A percentile compares a stretch with the other conserved stretches of the same genome.
Conservation (phyloP, 1,140 invertebrate species). For the Eurosta solidaginis region DNA sequence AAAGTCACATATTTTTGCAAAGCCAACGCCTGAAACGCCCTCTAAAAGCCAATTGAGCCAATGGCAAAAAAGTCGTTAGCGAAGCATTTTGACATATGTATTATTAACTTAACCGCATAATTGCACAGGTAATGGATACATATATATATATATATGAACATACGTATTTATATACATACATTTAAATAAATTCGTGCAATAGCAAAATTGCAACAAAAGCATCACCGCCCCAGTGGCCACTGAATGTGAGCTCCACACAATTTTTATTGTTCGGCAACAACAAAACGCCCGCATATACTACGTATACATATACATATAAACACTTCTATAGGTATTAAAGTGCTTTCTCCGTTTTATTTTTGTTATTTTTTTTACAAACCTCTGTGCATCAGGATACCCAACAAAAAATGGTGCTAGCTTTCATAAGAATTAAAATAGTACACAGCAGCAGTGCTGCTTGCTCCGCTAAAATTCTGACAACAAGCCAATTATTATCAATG, state of each 20-base stretch:
- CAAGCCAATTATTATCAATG: too few species aligned
- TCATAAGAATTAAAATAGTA: too few species aligned
- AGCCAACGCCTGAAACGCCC: neutral
- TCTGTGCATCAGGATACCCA: too few species aligned
- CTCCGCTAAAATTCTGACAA: too few species aligned
- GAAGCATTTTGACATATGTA: neutral
- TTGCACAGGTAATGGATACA: neutral
- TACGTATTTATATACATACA: too few species aligned
- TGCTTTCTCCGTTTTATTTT: neutral
- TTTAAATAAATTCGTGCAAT: neutral
- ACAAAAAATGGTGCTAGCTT: too few species aligned
- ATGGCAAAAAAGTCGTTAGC: neutral
- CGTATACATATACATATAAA: too few species aligned
- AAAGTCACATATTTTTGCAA: neutral
- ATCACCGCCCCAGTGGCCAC: neutral
- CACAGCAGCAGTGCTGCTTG: too few species aligned
- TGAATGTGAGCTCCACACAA: neutral
- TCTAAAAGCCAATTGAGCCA: neutral
- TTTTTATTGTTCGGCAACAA: too few species aligned
- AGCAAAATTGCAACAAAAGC: neutral
- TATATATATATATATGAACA: neutral
- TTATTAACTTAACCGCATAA: constrained; percentile 23
- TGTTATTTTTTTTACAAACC: neutral
- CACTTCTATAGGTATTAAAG: too few species aligned
- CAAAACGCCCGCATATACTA: too few species aligned